Evolutionary conservation across 2,888 invertebrate genomes (phyloP).

Genomic region (Cyrtodaria siliqua): DNA sequence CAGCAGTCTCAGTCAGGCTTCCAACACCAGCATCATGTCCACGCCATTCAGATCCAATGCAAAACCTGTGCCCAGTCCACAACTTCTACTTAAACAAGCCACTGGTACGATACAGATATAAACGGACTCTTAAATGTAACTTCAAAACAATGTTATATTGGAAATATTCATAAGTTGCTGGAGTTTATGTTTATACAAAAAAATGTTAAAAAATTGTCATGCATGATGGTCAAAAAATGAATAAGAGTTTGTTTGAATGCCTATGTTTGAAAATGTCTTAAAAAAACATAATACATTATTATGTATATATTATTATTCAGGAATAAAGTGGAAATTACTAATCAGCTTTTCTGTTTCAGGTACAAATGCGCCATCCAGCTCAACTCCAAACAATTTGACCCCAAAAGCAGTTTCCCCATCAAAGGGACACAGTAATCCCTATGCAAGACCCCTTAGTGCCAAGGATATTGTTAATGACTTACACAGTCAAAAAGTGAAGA

Average conservation of each 20-base stretch:
- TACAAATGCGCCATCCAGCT: constrained; percentile 8
- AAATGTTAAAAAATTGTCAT: too few species aligned
- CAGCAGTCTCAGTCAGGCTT: constrained; percentile 66
- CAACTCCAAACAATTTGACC: not conserved
- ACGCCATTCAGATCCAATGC: constrained; percentile 64
- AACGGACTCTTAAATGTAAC: too few species aligned
- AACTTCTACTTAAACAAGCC: constrained; percentile 41
- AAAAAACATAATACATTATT: too few species aligned
- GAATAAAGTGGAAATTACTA: too few species aligned
- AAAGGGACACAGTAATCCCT: constrained; percentile 71
- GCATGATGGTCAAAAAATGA: too few species aligned
- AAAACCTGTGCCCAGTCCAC: constrained; percentile 55
- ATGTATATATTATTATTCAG: too few species aligned
- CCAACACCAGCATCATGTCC: constrained; percentile 53
- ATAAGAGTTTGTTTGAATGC: too few species aligned
- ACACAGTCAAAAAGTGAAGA: constrained; percentile 62
- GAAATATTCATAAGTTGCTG: too few species aligned
- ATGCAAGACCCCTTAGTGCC: constrained; percentile 81
- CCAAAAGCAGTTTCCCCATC: not conserved
- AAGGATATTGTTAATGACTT: constrained; percentile 77
- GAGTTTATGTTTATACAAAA: too few species aligned
- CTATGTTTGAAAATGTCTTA: too few species aligned
- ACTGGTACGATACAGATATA: constrained; percentile 30
- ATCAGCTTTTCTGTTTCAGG: constrained; percentile 19
- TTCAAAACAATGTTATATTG: too few species aligned